Evolutionary conservation across 1,140 invertebrate species (phyloP).

Genomic region (Lucilia cuprina): DNA sequence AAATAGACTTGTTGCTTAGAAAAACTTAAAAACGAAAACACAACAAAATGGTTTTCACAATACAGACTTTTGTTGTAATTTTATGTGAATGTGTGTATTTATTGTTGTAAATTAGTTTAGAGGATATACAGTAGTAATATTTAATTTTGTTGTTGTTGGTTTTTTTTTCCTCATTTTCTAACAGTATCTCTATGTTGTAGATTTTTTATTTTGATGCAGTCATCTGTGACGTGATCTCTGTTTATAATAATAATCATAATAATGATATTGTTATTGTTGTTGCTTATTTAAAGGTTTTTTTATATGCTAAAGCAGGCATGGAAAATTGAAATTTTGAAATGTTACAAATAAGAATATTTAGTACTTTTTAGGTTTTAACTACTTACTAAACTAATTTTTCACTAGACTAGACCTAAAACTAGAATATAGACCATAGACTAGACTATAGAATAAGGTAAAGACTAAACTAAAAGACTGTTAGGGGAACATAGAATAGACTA

Average conservation of each 20-base stretch:
- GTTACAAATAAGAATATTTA: too few species aligned
- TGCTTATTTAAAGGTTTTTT: not conserved
- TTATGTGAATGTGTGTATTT: not conserved
- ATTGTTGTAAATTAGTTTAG: not conserved
- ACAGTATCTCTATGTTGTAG: slow-evolving; percentile 4
- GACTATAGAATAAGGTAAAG: too few species aligned
- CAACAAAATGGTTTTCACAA: not conserved
- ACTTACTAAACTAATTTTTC: too few species aligned
- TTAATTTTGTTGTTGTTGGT: not conserved
- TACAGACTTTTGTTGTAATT: not conserved
- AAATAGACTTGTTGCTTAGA: not conserved
- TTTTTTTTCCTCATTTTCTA: not conserved
- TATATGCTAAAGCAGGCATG: not conserved
- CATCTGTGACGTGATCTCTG: slow-evolving; percentile 33
- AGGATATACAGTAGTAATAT: not conserved
- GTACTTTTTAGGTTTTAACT: too few species aligned
- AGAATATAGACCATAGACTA: too few species aligned
- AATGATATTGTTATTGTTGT: not conserved
- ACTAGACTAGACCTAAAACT: too few species aligned
- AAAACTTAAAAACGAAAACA: not conserved
- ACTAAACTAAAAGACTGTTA: too few species aligned
- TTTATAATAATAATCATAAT: not conserved
- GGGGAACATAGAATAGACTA: too few species aligned
- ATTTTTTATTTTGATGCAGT: slow-evolving; percentile 1
- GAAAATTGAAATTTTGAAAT: not conserved